These are phyloP conservation scores for Megathymus violae DNA, from an alignment of 1,140 invertebrate genomes.

Conservation along the genomic window DNA sequence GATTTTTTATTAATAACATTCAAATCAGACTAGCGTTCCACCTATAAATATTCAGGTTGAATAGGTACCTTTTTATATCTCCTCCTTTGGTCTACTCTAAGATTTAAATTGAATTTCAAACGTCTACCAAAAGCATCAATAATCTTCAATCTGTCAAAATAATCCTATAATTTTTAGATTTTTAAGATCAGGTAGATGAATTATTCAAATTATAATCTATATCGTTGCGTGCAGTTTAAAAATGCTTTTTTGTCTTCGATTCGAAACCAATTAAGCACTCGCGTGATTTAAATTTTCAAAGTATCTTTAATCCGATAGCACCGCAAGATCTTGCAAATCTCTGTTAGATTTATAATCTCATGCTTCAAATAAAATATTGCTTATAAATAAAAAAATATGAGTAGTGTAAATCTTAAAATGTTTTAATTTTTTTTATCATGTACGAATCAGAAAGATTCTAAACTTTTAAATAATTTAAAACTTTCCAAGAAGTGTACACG, in stretches of 20 bases:
- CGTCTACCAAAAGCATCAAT: too few relatives aligned
- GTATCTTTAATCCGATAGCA: slow-evolving; percentile 43
- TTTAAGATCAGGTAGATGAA: slow-evolving; percentile 63
- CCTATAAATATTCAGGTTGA: neutral
- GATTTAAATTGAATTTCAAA: too few relatives aligned
- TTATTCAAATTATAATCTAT: slow-evolving; percentile 69
- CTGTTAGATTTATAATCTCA: slow-evolving; percentile 4
- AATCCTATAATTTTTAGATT: slow-evolving; percentile 60
- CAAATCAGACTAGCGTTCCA: neutral
- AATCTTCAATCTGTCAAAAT: slow-evolving; percentile 34
- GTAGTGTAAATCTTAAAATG: too few relatives aligned
- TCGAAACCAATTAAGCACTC: slow-evolving; percentile 64
- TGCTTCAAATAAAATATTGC: neutral
- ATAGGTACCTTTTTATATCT: too few relatives aligned
- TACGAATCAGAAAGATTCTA: too few relatives aligned
- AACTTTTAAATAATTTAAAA: neutral
- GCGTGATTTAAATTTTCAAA: slow-evolving; percentile 66
- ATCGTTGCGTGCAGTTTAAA: slow-evolving; percentile 67
- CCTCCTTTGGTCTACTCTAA: too few relatives aligned
- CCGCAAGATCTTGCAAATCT: slow-evolving; percentile 5
- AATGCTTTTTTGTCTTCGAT: slow-evolving; percentile 70
- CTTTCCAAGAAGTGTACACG: neutral
- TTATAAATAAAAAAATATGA: too few relatives aligned
- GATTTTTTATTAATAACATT: neutral
- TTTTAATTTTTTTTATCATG: too few relatives aligned